Evolutionary conservation across 1,140 invertebrate species (phyloP).

Genomic region (Tribolium castaneum): DNA sequence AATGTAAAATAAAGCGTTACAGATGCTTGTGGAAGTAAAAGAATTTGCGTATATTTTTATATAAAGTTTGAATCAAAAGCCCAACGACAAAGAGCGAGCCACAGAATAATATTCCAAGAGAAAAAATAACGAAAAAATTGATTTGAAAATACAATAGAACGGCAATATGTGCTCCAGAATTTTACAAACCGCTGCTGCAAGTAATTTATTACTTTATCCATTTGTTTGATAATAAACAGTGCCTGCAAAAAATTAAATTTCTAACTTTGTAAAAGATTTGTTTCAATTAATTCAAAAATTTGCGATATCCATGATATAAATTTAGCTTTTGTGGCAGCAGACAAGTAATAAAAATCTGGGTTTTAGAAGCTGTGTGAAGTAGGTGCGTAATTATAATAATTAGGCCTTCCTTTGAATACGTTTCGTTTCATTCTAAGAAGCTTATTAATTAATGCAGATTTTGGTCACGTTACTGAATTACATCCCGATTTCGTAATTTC

Average conservation of each 20-base stretch:
- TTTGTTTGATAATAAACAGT: no score
- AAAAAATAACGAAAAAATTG: neutral
- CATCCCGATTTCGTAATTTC: constrained; percentile 23
- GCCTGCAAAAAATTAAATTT: no score
- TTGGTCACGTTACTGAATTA: constrained; percentile 27
- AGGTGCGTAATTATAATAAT: neutral
- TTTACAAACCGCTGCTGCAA: neutral
- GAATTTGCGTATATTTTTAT: neutral
- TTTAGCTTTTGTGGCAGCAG: neutral
- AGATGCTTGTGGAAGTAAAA: neutral
- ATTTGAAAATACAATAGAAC: neutral
- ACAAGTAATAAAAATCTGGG: neutral
- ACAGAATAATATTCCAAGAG: neutral
- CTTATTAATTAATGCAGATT: constrained; percentile 30
- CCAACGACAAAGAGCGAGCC: neutral
- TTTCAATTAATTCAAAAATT: no score
- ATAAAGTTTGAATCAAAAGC: no score
- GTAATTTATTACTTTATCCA: no score
- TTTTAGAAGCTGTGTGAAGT: neutral
- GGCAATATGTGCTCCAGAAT: neutral
- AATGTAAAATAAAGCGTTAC: neutral
- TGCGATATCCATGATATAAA: neutral
- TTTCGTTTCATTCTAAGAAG: neutral
- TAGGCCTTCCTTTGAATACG: neutral
- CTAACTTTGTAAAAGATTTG: no score